Percentiles rank a stretch among this genome's conserved stretches.
These are phyloP conservation scores for Petrocephalus schoutedeni DNA, from an alignment of 2,797 vertebrate species.

Conservation along the genomic window DNA sequence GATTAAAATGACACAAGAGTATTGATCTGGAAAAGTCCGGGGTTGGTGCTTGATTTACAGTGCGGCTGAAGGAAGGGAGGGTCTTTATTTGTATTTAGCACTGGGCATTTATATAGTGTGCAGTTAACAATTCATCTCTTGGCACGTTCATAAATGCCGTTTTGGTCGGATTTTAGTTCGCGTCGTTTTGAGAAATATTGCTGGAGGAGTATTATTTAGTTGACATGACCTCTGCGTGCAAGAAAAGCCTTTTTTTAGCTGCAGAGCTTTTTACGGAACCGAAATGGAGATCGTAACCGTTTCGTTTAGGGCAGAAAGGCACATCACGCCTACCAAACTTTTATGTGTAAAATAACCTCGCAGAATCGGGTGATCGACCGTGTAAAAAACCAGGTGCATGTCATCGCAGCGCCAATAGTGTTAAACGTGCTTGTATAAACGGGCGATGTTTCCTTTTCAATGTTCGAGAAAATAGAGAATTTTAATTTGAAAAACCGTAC, in stretches of 20 bases:
- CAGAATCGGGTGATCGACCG: too few species aligned
- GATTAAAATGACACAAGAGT: constrained; percentile 28
- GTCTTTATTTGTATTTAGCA: neutral
- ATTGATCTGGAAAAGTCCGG: constrained; percentile 16
- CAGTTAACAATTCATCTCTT: neutral
- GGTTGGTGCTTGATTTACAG: neutral
- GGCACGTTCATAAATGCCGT: neutral
- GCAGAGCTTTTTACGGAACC: constrained; percentile 35
- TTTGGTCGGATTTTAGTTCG: neutral
- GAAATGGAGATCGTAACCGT: constrained; percentile 34
- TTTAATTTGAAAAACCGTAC: neutral
- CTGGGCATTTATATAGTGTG: neutral
- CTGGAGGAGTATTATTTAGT: neutral
- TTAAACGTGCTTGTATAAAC: neutral
- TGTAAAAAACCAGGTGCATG: neutral
- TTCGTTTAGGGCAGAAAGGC: constrained; percentile 32
- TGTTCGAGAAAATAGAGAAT: neutral
- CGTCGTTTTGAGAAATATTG: neutral
- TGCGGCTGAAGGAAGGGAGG: neutral
- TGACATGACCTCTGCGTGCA: neutral
- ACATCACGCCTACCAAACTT: neutral
- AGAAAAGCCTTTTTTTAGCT: neutral
- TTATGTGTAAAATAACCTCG: neutral
- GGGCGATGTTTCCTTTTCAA: neutral
- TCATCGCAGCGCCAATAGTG: neutral